These are phyloP conservation scores for Sinonovacula constricta DNA, from an alignment of 1,140 invertebrate genomes.

Conservation along the genomic window DNA sequence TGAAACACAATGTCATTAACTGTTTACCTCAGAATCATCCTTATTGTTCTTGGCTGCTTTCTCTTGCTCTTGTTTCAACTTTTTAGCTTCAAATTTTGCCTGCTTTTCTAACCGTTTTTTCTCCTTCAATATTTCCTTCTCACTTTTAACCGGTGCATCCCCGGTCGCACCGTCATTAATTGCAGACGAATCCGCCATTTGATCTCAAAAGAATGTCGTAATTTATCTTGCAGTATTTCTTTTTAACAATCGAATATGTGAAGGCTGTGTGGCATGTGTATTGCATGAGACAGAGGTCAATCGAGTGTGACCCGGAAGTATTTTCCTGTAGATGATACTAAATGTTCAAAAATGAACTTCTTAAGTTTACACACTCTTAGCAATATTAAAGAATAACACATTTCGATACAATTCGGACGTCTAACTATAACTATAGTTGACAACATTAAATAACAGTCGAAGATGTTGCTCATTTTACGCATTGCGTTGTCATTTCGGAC, in stretches of 20 bases:
- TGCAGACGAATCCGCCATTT: neutral
- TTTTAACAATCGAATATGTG: neutral
- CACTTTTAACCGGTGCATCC: constrained; percentile 64
- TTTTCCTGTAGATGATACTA: neutral
- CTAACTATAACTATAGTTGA: too few species aligned
- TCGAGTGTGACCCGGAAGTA: constrained; percentile 38
- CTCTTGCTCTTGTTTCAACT: constrained; percentile 82
- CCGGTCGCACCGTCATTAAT: constrained; percentile 25
- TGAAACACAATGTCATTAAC: too few species aligned
- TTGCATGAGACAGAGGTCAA: constrained; percentile 37
- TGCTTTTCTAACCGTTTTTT: constrained; percentile 73
- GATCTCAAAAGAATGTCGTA: neutral
- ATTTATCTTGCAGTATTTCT: neutral
- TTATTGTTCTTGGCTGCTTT: constrained; percentile 69
- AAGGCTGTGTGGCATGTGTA: neutral
- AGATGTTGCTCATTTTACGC: too few species aligned
- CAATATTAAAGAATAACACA: too few species aligned
- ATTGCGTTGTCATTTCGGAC: too few species aligned
- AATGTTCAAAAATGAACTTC: too few species aligned
- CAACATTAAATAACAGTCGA: too few species aligned
- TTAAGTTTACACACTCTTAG: too few species aligned
- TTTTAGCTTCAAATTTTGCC: constrained; percentile 94
- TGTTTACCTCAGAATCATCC: constrained; percentile 20
- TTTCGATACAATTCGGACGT: too few species aligned
- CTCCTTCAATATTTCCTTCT: constrained; percentile 74